Base-by-base conservation (phyloP, 1,140 invertebrate species). In the Bicyclus anynana region DNA sequence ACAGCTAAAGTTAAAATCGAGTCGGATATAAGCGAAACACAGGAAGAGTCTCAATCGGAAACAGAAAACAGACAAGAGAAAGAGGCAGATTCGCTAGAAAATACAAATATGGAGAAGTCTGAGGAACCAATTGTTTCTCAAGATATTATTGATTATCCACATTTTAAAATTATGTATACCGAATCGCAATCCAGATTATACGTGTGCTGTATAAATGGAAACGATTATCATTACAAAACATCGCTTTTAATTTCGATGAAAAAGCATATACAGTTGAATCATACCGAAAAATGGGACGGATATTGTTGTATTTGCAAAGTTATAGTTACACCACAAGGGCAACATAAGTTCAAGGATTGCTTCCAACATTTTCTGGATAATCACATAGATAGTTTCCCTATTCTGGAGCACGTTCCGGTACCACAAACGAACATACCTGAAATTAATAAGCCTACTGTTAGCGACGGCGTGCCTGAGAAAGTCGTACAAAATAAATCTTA, bases 301-400 rank as follows among this genome's bases (percentile, higher is more conserved):
- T 88, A 83, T 63, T 88, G 83, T 53, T 80, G 51, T 38, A 18
- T 88, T 12, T 88, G 85, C 49, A 85, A 87, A 74, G 77, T 80
- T 7, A 85, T 88, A n/a, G 80, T 88, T 0, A 83, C 67, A 2
- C 61, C 76, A 2, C 79, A 81, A 77, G 85, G 85, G 16, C 38
- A 48, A 18, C 68, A 84, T 46, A 53, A 48, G 10, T 88, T 86
- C 53, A 84, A 69, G 52, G 80, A 86, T 37, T 88, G 85, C 42
- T 63, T 88, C 16, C 60, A 76, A 37, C 85, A 88, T 62, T 78
- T 74, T 42, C 60, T 86, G 6, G 83, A 88, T 29, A 78, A 71
- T 23, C 85, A 88, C 62, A 68, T 80, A 12, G 82, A 84, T 59
- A 66, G 77, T 50, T 84, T 88, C 35, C 83, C 85, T 2, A 40